Percentiles rank a stretch among this genome's conserved stretches.
phyloP scores from a whole-genome alignment of 2,888 invertebrate genomes.

The Synanthedon andrenaeformis region DNA sequence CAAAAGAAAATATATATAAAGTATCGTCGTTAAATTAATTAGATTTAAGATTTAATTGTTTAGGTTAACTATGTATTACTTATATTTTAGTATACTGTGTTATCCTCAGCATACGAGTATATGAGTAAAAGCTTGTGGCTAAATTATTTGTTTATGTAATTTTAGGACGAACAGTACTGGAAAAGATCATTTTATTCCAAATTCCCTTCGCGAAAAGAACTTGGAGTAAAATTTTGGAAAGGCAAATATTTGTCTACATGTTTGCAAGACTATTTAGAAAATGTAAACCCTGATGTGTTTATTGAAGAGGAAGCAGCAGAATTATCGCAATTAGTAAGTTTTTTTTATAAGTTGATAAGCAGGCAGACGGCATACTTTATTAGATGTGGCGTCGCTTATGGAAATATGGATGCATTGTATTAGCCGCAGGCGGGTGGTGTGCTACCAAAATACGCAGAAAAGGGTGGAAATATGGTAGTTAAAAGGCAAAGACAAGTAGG shows the following conservation, averaged over 20 bases:
- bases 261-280: slow-evolving; percentile 57
- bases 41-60: background rate
- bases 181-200: slow-evolving; percentile 56
- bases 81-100: no score
- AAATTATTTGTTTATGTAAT: no score
- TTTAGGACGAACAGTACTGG: slow-evolving; percentile 75
- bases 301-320: slow-evolving; percentile 48
- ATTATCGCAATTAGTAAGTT: slow-evolving; percentile 40
- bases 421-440: no score
- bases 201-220: slow-evolving; percentile 40
- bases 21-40: background rate
- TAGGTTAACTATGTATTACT: background rate
- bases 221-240: slow-evolving; percentile 71
- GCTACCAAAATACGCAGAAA: no score
- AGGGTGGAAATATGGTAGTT: no score
- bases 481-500: no score
- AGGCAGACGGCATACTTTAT: no score
- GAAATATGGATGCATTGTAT: no score
- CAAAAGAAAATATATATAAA: background rate
- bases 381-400: no score
- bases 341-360: background rate
- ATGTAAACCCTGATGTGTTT: slow-evolving; percentile 50
- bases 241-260: slow-evolving; percentile 62
- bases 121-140: no score
- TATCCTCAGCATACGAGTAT: no score